Conservation (phyloP, 2,888 invertebrate genomes). For the Nomada flava region DNA sequence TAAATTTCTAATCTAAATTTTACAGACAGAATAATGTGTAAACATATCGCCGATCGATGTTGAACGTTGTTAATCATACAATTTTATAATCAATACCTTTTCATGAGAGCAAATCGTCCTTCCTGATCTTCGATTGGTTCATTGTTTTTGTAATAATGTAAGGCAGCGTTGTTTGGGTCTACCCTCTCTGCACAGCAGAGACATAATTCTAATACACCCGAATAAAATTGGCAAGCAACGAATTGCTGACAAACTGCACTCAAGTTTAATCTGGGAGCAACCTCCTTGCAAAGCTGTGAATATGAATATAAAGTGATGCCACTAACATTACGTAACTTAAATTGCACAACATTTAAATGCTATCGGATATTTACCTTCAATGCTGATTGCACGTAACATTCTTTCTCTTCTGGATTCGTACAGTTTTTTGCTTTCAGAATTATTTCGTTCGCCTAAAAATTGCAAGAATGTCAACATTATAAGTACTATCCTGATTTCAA, state of each 20-base stretch:
- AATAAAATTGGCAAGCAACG: slow-evolving; percentile 91
- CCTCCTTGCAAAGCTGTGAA: slow-evolving; percentile 92
- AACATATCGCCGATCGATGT: slow-evolving; percentile 4
- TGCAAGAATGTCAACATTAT: slow-evolving; percentile 15
- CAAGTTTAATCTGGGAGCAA: slow-evolving; percentile 94
- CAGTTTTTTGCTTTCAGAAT: slow-evolving; percentile 92
- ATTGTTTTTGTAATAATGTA: slow-evolving; percentile 94
- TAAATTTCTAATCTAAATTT: slow-evolving; percentile 92
- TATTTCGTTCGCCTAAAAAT: slow-evolving; percentile 92
- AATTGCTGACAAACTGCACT: slow-evolving; percentile 94
- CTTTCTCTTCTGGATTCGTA: slow-evolving; percentile 90
- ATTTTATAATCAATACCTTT: slow-evolving; percentile 84
- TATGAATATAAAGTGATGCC: slow-evolving; percentile 15
- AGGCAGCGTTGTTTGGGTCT: slow-evolving; percentile 95
- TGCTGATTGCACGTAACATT: slow-evolving; percentile 91
- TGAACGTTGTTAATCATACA: background rate
- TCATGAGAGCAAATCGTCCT: slow-evolving; percentile 90
- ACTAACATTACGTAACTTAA: background rate
- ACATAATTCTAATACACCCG: slow-evolving; percentile 95
- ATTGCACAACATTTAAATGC: background rate
- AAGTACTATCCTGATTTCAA: background rate
- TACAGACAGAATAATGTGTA: background rate
- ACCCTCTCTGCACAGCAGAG: slow-evolving; percentile 92
- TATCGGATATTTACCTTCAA: slow-evolving; percentile 84
- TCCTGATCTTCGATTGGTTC: slow-evolving; percentile 93